Conservation (phyloP, 2,797 vertebrate species). For the Onychomys torridus region DNA sequence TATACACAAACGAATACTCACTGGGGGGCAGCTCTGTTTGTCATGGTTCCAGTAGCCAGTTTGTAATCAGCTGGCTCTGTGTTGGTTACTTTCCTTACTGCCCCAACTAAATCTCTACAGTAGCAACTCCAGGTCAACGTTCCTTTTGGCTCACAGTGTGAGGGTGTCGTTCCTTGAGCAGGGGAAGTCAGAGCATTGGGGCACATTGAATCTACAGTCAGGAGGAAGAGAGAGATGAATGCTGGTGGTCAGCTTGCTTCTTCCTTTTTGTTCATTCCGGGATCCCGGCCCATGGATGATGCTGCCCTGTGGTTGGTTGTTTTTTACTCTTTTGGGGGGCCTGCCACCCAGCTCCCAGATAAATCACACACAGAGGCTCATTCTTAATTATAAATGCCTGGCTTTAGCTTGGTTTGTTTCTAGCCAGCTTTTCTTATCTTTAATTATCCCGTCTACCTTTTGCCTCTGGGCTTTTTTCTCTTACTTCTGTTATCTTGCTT, state of each 20-base stretch:
- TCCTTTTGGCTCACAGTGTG: background rate
- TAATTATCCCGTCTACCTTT: too few species aligned
- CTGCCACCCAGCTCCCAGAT: too few species aligned
- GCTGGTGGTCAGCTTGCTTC: background rate
- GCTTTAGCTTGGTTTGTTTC: too few species aligned
- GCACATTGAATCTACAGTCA: background rate
- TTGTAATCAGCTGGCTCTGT: background rate
- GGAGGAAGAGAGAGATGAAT: background rate
- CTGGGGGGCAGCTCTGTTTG: background rate
- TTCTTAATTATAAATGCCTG: too few species aligned
- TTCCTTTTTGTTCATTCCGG: background rate
- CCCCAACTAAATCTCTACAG: background rate
- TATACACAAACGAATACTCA: conserved; percentile 46
- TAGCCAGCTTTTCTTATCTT: too few species aligned
- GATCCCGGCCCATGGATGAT: background rate
- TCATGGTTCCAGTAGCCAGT: background rate
- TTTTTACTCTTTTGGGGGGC: too few species aligned
- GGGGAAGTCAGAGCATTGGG: background rate
- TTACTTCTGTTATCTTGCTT: too few species aligned
- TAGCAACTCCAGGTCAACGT: background rate
- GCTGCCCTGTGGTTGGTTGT: background rate
- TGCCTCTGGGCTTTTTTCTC: too few species aligned
- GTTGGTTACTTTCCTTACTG: background rate
- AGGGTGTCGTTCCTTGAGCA: background rate
- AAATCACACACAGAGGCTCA: too few species aligned